Evolutionary conservation across 2,797 vertebrate genomes (phyloP), one percentile per base, ranked within the genome.

Genomic region (Dendrocincla fuliginosa): DNA sequence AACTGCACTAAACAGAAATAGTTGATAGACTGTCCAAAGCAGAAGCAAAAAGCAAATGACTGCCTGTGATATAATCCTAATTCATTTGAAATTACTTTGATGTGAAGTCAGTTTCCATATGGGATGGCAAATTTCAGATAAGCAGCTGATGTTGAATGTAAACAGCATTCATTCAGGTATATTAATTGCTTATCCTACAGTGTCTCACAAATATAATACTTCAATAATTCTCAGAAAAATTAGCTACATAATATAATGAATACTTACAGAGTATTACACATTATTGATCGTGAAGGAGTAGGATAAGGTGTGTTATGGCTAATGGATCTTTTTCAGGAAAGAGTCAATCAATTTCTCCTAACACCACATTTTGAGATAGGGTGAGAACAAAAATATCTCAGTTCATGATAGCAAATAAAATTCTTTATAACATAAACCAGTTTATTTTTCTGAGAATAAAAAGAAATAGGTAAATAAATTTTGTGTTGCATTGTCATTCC

Each of bases 301-400:
- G 28, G 16, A 28, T 52, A 32, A 13, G 68, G 5, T 49, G 30
- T 1, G 0, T n/a, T 57, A 7, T 59, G 25, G 13, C 23, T 59
- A 77, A 47, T 5, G 10, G 7, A 39, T 32, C 30, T 27, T 84
- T 78, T 89, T 57, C 37, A 81, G 28, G 16, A 86, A 56, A 76
- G 33, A 8, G 25, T 52, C 9, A 69, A 22, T 64, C 13, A 11
- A 6, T 59, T 57, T 74, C 17, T 89, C 16, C 22, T 71, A 68
- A 16, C 2, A 75, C 17, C 39, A 33, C 0, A 0, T 59, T 83
- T 83, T 1, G 1, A 74, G 16, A 25, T 5, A 50, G 16, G 83
- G 11, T 24, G 27, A 76, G 41, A 87, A 46, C 9, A 5, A 80
- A 74, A 75, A 59, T 47, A 28, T 32, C 5, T 16, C 59, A 10